A percentile compares a stretch with the other conserved stretches of the same genome.
These are phyloP conservation scores for Lottia gigantea DNA, from an alignment of 2,888 invertebrate genomes.

Conservation along the genomic window DNA sequence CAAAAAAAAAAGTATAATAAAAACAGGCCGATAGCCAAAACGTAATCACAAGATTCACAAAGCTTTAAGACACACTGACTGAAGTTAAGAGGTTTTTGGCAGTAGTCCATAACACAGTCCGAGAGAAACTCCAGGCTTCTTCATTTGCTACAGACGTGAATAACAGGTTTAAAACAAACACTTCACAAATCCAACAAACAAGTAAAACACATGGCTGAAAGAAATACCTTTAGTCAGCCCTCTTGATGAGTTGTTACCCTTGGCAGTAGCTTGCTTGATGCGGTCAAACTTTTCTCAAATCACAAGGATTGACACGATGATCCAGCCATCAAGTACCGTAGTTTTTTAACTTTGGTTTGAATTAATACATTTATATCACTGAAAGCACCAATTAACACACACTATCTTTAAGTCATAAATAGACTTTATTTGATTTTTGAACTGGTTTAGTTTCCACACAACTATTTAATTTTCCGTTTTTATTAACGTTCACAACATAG, in stretches of 20 bases:
- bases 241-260: not conserved
- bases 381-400: slow-evolving; percentile 1
- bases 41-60: not conserved
- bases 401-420: slow-evolving; percentile 36
- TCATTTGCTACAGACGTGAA: not conserved
- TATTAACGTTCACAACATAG: slow-evolving; percentile 42
- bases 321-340: no score
- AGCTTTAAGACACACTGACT: not conserved
- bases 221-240: no score
- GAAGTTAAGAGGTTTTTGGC: not conserved
- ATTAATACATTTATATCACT: not conserved
- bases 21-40: slow-evolving; percentile 3
- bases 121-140: no score
- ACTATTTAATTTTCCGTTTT: slow-evolving; percentile 34
- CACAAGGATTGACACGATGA: no score
- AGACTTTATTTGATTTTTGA: slow-evolving; percentile 47
- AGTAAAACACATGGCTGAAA: not conserved
- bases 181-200: slow-evolving; percentile 5
- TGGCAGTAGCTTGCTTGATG: not conserved
- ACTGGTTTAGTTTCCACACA: slow-evolving; percentile 43
- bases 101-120: not conserved
- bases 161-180: slow-evolving; percentile 7
- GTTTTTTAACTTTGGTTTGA: no score
- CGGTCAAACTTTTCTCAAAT: no score
- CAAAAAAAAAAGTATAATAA: not conserved